Evolutionary conservation across 30 jellyfish, hydroid and myxozoan genomes (phyloP), one percentile per base, ranked within the genome.

Genomic region (Aurelia sp.): DNA sequence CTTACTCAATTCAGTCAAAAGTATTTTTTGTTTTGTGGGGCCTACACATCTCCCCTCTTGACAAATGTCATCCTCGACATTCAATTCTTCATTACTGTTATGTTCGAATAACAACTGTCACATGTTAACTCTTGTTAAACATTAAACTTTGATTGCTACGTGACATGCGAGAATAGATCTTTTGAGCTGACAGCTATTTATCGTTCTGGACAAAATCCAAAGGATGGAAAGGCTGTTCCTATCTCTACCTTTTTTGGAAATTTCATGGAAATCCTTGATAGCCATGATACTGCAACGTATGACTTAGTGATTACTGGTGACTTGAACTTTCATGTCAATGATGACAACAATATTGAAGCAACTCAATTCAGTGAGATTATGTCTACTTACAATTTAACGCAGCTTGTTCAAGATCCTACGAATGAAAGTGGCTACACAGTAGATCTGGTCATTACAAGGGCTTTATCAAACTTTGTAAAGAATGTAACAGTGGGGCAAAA

Each of bases 131-230:
- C n/a, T n/a, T n/a, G n/a, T n/a, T n/a, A n/a, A n/a, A n/a, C n/a
- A n/a, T n/a, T n/a, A n/a, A n/a, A n/a, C n/a, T n/a, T n/a, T 78
- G 80, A 60, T 48, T 22, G 33, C 67, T 78, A 38, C 63, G 89
- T 78, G 89, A 6, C 80, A 62, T 78, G 67, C 61, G 89, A 78
- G 68, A 78, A 78, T 63, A 78, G 35, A 60, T 63, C 80, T 31
- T 31, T 59, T 60, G n/a, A n/a, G n/a, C n/a, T n/a, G n/a, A n/a
- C n/a, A n/a, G n/a, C n/a, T n/a, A n/a, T n/a, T n/a, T n/a, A 78
- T 78, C 89, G 80, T 48, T 80, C 89, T 59, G 89, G 89, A 38
- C 3, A 78, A 63, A 78, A 78, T 78, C 80, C 89, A 35, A 78
- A 35, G 33, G 68, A 78, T 78, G 89, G 89, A 33, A 61, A 65